Evolutionary conservation across 2,113 vertebrate genomes (phyloP).

Genomic region (Baryphthengus martii): DNA sequence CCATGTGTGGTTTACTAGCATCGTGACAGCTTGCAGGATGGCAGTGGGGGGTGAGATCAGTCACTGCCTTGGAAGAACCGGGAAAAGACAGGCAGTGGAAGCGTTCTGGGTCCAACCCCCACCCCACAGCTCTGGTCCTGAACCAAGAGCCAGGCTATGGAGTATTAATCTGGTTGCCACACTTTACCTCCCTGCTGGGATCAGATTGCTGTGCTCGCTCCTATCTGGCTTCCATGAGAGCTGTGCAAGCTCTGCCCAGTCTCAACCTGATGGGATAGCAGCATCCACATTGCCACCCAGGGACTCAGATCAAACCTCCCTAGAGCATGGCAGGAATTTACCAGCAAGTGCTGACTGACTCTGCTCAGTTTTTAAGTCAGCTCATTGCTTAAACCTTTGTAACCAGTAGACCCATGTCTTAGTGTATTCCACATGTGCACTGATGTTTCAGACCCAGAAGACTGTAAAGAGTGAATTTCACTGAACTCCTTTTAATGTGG

Average conservation of each 20-base stretch:
- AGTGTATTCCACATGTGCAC: not conserved
- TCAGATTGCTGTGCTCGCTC: not conserved
- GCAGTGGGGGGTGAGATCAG: not conserved
- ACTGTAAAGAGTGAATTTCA: not conserved
- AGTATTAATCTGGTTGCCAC: not conserved
- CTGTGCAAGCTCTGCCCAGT: not conserved
- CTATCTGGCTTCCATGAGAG: not conserved
- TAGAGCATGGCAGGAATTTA: not conserved
- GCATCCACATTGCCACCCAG: not conserved
- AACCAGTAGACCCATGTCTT: not conserved
- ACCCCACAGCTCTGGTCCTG: not conserved
- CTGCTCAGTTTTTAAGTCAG: not conserved
- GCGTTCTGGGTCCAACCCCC: not conserved
- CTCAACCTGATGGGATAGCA: fast-evolving
- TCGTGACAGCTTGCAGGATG: not conserved
- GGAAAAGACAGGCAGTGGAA: not conserved
- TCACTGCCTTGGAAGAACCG: not conserved
- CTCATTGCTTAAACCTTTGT: not conserved
- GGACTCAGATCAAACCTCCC: not conserved
- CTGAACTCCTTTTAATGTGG: slow-evolving; percentile 52
- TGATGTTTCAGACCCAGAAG: not conserved
- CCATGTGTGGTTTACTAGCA: not conserved
- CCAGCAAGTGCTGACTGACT: not conserved
- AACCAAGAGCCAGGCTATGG: not conserved
- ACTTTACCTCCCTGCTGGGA: not conserved